Evolutionary conservation across 1,140 invertebrate species (phyloP), one percentile per base, ranked within the genome.

Genomic region (Cotesia glomerata): DNA sequence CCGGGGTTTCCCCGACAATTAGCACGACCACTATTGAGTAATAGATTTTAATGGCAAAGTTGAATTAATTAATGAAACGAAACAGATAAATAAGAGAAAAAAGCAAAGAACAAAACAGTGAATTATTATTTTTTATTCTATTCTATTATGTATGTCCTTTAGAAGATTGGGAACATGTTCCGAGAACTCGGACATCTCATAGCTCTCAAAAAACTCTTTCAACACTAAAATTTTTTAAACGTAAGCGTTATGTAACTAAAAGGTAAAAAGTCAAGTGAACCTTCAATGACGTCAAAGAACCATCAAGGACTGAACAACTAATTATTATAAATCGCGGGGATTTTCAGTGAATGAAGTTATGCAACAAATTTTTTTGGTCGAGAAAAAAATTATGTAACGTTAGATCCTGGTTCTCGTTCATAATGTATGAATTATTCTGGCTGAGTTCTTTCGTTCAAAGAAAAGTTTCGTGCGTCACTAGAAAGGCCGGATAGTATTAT

Each of bases 371-470:
- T 61, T 26, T 65, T 66, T 59, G 35, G 63, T 72, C 52, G 59
- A 67, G 66, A 63, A 61, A 45, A 72, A 61, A 39, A 18, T 58
- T 56, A 68, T 26, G 18, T 34, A 66, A 52, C 34, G 8, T 36
- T 45, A 67, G 63, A 72, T 72, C 71, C 52, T 72, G 63, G 71
- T 66, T 62, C 16, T 51, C 58, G 62, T 18, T 11, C 39, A 39
- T 13, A 35, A 34, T 39, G 5, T 36, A 36, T 64, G 16, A 64
- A 36, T 45, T 64, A 32, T 39, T 64, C 62, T 64, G 32, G 3
- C 8, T 39, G 26, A 14, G n/a, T 65, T 26, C 32, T n/a, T n/a
- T 32, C n/a, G 35, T 34, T 34, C 13, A 34, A 14, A 56, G 13
- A 14, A 67, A 52, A 52, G 11, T 71, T 32, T 71, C 26, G 61